Percentiles rank a stretch among this genome's conserved stretches.
These are phyloP conservation scores for Cynoglossus semilaevis DNA, from an alignment of 2,113 vertebrate genomes.

Conservation along the genomic window DNA sequence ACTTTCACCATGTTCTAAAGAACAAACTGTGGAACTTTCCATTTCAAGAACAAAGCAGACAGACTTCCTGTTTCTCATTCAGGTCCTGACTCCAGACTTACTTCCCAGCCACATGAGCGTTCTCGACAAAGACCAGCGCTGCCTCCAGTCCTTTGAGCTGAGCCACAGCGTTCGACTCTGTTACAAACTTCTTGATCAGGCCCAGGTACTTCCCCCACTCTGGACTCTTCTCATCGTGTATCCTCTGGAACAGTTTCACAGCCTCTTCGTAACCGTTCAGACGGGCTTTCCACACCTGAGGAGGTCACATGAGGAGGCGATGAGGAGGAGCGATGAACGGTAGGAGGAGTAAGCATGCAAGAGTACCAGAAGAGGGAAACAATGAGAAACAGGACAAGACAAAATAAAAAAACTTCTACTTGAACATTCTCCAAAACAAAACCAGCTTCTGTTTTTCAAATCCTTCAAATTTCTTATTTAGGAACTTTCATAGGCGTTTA, in stretches of 20 bases:
- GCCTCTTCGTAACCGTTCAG: constrained; percentile 96
- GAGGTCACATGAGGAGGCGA: not conserved
- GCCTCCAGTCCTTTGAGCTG: constrained; percentile 97
- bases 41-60: too few relatives aligned
- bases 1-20: not conserved
- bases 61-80: not conserved
- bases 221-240: constrained; percentile 93
- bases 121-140: constrained; percentile 87
- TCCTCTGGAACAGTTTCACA: constrained; percentile 91
- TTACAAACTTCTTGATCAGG: constrained; percentile 95
- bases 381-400: too few relatives aligned
- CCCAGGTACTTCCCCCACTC: constrained; percentile 97
- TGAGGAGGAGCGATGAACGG: not conserved
- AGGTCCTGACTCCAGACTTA: constrained; percentile 73
- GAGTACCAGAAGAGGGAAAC: not conserved
- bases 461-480: too few relatives aligned
- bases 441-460: too few relatives aligned
- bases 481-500: too few relatives aligned
- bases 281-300: constrained; percentile 95
- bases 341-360: not conserved
- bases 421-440: too few relatives aligned
- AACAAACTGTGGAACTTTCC: too few relatives aligned
- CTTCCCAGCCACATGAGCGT: constrained; percentile 92
- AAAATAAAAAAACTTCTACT: too few relatives aligned
- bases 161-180: constrained; percentile 95